A percentile compares a stretch with the other conserved stretches of the same genome.
These are phyloP conservation scores for Stegastes partitus DNA, from an alignment of 2,113 vertebrate species.

Conservation along the genomic window DNA sequence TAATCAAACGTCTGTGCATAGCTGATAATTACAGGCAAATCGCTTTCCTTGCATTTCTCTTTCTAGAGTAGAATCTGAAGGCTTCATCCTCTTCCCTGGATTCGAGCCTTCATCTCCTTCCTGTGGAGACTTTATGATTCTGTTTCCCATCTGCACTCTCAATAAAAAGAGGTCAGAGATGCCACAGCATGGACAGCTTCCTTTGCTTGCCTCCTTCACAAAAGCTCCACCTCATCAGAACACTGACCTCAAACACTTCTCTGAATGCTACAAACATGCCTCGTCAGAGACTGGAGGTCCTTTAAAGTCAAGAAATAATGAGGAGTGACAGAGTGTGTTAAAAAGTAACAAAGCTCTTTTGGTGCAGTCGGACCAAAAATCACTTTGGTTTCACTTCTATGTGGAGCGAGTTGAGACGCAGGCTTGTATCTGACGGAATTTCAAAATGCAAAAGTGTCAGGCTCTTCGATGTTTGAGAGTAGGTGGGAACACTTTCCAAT, in stretches of 20 bases:
- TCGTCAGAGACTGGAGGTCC: slow-evolving; percentile 16
- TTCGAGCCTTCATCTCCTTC: slow-evolving; percentile 55
- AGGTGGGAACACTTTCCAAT: background rate
- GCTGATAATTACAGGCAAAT: slow-evolving; percentile 21
- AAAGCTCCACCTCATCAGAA: slow-evolving; percentile 38
- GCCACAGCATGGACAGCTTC: slow-evolving; percentile 58
- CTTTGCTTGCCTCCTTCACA: slow-evolving; percentile 48
- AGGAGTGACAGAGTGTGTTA: background rate
- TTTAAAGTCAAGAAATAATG: slow-evolving; percentile 6
- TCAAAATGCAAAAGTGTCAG: background rate
- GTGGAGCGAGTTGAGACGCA: background rate
- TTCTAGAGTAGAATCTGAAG: slow-evolving; percentile 33
- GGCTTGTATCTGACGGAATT: background rate
- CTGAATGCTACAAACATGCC: slow-evolving; percentile 32
- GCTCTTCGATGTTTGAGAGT: background rate
- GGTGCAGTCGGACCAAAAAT: background rate
- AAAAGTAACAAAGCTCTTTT: background rate
- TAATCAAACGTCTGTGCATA: slow-evolving; percentile 4
- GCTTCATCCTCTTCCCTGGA: slow-evolving; percentile 45
- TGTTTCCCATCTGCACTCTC: slow-evolving; percentile 60
- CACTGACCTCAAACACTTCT: slow-evolving; percentile 37
- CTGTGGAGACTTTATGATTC: slow-evolving; percentile 62
- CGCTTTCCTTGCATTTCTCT: slow-evolving; percentile 17
- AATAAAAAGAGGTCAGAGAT: slow-evolving; percentile 64
- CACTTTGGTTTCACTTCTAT: background rate